phyloP scores from a whole-genome alignment of 2,888 invertebrate genomes.

The Neoitamus cyanurus region DNA sequence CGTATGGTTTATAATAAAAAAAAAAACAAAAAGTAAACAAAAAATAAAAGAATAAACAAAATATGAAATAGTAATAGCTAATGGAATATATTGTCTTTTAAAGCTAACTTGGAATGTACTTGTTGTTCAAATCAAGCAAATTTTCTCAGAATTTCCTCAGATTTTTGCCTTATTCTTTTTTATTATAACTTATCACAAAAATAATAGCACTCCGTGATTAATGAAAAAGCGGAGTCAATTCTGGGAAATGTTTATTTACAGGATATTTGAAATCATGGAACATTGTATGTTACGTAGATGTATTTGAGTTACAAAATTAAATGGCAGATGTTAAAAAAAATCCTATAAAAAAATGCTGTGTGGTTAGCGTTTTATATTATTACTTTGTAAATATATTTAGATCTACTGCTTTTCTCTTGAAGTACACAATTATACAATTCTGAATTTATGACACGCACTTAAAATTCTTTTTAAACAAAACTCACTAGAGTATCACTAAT shows the following conservation, averaged over 20 bases:
- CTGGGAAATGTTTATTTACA: neutral
- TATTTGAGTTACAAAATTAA: neutral
- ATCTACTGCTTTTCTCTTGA: neutral
- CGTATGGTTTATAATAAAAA: neutral
- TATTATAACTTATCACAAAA: conserved; percentile 42
- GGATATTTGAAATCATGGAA: neutral
- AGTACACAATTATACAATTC: too few species aligned
- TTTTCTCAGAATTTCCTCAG: conserved; percentile 2
- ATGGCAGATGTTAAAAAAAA: neutral
- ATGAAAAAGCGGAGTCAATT: conserved; percentile 11
- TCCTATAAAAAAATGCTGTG: neutral
- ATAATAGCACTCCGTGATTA: neutral
- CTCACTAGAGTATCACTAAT: too few species aligned
- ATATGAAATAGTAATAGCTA: conserved; percentile 34
- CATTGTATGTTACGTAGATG: neutral
- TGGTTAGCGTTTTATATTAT: neutral
- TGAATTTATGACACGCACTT: too few species aligned
- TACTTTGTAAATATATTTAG: neutral
- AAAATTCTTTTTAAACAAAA: too few species aligned
- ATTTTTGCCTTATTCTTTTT: conserved; percentile 18
- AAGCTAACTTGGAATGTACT: conserved; percentile 45
- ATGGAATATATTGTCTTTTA: conserved; percentile 49
- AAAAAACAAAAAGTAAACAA: conserved; percentile 11
- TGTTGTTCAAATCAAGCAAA: conserved; percentile 48
- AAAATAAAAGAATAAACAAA: neutral